phyloP scores from a whole-genome alignment of 2,113 vertebrate species.

The Rhinopomastus cyanomelas region DNA sequence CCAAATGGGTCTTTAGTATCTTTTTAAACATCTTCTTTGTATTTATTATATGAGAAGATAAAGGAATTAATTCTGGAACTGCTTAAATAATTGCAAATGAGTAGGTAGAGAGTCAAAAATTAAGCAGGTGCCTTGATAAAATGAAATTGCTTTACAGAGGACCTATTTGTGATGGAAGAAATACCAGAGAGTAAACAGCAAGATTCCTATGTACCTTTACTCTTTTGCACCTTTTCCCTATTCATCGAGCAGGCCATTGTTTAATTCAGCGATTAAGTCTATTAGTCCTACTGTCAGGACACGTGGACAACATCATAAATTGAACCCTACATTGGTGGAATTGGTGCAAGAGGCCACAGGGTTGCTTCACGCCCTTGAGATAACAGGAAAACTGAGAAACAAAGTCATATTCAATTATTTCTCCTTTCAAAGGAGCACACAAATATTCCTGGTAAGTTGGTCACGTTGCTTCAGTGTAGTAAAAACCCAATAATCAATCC shows the following conservation, averaged over 20 bases:
- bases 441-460: background rate
- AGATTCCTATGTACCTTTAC: background rate
- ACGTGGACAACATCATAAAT: slow-evolving; percentile 8
- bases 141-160: slow-evolving; percentile 1
- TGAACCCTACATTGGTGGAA: slow-evolving; percentile 5
- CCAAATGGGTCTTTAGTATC: background rate
- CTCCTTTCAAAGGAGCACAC: background rate
- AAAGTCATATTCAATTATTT: background rate
- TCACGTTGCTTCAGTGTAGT: background rate
- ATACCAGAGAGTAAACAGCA: background rate
- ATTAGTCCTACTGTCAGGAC: background rate
- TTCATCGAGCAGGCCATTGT: slow-evolving; percentile 12
- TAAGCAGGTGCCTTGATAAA: slow-evolving; percentile 10
- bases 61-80: slow-evolving; percentile 18
- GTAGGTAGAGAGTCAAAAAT: background rate
- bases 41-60: background rate
- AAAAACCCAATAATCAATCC: background rate
- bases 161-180: background rate
- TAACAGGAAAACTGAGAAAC: background rate
- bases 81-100: slow-evolving; percentile 29
- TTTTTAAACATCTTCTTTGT: background rate
- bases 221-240: background rate
- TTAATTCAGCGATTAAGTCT: slow-evolving; percentile 25
- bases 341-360: background rate
- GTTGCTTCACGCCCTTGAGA: background rate